phyloP scores from a whole-genome alignment of 2,797 vertebrate genomes.

The Acanthopagrus latus region DNA sequence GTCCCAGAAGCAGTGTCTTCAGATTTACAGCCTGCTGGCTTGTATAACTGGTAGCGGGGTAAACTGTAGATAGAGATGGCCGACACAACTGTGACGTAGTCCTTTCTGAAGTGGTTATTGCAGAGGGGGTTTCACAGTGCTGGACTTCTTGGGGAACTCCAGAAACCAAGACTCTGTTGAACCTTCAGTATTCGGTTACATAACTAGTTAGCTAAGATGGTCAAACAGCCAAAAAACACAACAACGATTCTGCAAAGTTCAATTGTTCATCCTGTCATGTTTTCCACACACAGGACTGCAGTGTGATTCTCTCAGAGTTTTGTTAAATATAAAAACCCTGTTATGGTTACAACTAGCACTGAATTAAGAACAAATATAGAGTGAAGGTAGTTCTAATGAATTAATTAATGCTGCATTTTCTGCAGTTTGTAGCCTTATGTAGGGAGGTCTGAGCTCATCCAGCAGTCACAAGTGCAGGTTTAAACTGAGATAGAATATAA shows the following conservation, averaged over 20 bases:
- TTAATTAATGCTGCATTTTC: no score
- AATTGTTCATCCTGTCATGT: background rate
- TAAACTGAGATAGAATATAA: background rate
- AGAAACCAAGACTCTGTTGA: constrained; percentile 13
- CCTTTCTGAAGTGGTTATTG: background rate
- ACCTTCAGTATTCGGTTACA: background rate
- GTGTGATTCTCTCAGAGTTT: background rate
- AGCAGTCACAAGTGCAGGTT: background rate
- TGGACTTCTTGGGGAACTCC: constrained; percentile 52
- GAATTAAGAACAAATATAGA: background rate
- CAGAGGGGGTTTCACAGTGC: background rate
- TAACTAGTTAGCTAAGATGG: background rate
- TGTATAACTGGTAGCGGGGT: constrained; percentile 6
- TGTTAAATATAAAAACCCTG: no score
- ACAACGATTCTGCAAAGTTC: background rate
- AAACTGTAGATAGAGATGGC: background rate
- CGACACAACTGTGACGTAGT: constrained; percentile 3
- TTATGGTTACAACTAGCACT: background rate
- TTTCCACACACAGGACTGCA: background rate
- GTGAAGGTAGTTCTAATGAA: background rate
- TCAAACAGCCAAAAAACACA: constrained; percentile 13
- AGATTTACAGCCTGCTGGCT: background rate
- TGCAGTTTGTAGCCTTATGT: no score
- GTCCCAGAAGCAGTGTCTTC: background rate
- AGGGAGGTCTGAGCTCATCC: no score